These are phyloP conservation scores for Pelodytes ibericus DNA, from an alignment of 2,797 vertebrate species.

Conservation along the genomic window DNA sequence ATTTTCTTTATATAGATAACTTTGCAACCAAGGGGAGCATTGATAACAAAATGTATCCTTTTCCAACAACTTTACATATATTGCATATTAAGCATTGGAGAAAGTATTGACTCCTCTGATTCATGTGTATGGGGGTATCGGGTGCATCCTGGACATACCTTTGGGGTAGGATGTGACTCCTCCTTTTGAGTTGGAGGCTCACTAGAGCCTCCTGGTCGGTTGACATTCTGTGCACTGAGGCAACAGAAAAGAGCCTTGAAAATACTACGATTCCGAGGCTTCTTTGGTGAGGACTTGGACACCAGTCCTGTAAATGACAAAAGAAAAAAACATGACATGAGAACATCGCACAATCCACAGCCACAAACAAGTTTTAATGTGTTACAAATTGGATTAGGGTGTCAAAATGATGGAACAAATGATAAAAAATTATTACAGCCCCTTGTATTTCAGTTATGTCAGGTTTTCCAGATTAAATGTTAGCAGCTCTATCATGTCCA, in stretches of 20 bases:
- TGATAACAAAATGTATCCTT: background rate
- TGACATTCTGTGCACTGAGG: conserved; percentile 83
- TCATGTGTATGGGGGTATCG: too few relatives aligned
- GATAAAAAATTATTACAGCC: too few relatives aligned
- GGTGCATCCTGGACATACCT: conserved; percentile 69
- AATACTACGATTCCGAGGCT: conserved; percentile 85
- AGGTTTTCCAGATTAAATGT: too few relatives aligned
- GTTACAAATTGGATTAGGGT: too few relatives aligned
- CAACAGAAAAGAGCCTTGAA: conserved; percentile 90
- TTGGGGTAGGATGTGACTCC: conserved; percentile 83
- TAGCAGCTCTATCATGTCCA: too few relatives aligned
- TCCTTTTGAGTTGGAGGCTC: conserved; percentile 80
- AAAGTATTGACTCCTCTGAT: too few relatives aligned
- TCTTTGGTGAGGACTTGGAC: conserved; percentile 83
- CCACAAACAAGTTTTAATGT: too few relatives aligned
- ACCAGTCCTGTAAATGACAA: conserved; percentile 75
- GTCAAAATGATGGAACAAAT: too few relatives aligned
- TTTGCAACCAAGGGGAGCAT: background rate
- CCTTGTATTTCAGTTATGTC: too few relatives aligned
- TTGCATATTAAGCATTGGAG: too few relatives aligned
- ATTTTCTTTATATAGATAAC: background rate
- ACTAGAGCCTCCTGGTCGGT: conserved; percentile 75
- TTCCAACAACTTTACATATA: background rate
- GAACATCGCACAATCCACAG: too few relatives aligned
- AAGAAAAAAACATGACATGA: too few relatives aligned